Conservation (phyloP, 2,797 vertebrate genomes). For the Pantherophis alleghaniensis region DNA sequence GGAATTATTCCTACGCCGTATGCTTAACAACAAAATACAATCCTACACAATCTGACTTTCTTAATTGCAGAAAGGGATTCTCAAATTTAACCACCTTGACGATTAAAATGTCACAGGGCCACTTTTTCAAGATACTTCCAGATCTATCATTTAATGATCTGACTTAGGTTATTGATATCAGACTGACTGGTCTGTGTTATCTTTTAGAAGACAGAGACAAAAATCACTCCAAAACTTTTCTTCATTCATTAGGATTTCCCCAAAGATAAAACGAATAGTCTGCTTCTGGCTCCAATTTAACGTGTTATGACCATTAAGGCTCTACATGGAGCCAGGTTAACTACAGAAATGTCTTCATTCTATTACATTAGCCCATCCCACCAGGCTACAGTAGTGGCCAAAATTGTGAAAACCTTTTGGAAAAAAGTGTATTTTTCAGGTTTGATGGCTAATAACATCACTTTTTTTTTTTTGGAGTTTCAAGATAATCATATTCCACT, state of each 20-base stretch:
- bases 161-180: not conserved
- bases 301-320: too few relatives aligned
- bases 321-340: not conserved
- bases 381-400: not conserved
- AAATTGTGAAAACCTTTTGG: too few relatives aligned
- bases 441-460: too few relatives aligned
- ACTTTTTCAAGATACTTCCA: not conserved
- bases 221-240: not conserved
- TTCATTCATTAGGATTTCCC: not conserved
- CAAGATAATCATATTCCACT: too few relatives aligned
- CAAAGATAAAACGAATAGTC: not conserved
- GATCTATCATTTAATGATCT: not conserved
- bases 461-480: too few relatives aligned
- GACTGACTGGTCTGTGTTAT: not conserved
- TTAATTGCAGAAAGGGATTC: not conserved
- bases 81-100: not conserved
- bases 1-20: not conserved
- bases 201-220: not conserved
- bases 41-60: not conserved
- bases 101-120: not conserved
- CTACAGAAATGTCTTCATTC: not conserved
- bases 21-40: not conserved
- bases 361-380: not conserved
- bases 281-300: too few relatives aligned
- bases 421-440: too few relatives aligned